Conservation (phyloP, 2,888 invertebrate species). For the Rhagonycha lutea region DNA sequence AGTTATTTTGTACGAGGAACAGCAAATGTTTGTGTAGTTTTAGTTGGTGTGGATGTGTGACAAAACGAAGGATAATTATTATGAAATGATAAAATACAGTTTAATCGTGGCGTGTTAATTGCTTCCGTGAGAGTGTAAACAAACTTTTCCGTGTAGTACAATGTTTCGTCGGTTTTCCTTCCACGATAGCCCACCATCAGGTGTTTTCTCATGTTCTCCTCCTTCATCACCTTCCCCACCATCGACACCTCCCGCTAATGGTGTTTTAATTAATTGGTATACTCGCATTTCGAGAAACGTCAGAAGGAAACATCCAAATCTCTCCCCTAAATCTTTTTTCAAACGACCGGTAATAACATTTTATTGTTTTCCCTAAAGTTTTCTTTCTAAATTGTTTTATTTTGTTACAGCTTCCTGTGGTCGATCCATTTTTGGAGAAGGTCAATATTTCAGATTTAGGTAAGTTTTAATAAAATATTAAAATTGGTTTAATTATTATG, state of each 20-base stretch:
- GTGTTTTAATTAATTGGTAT: constrained; percentile 47
- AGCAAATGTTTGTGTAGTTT: background rate
- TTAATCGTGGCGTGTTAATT: background rate
- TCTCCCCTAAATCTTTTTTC: constrained; percentile 45
- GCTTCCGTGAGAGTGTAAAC: background rate
- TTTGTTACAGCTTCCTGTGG: constrained; percentile 82
- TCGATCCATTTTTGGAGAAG: constrained; percentile 90
- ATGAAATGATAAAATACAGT: background rate
- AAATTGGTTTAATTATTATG: background rate
- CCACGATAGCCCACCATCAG: constrained; percentile 32
- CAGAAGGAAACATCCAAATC: constrained; percentile 39
- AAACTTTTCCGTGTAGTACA: constrained; percentile 34
- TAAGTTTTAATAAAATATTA: constrained; percentile 57
- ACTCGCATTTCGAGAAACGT: constrained; percentile 45
- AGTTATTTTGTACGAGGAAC: background rate
- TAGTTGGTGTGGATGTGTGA: background rate
- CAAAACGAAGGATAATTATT: background rate
- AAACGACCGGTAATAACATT: constrained; percentile 40
- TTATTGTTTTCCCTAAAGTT: background rate
- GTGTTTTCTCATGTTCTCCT: constrained; percentile 26
- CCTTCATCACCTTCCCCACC: constrained; percentile 36
- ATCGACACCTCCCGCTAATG: constrained; percentile 43
- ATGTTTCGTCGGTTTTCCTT: constrained; percentile 45
- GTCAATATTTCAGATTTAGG: constrained; percentile 76
- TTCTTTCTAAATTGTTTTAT: constrained; percentile 39